Percentiles rank a stretch among this genome's conserved stretches.
These are phyloP conservation scores for Pterophyllum scalare DNA, from an alignment of 2,113 vertebrate species.

Conservation along the genomic window DNA sequence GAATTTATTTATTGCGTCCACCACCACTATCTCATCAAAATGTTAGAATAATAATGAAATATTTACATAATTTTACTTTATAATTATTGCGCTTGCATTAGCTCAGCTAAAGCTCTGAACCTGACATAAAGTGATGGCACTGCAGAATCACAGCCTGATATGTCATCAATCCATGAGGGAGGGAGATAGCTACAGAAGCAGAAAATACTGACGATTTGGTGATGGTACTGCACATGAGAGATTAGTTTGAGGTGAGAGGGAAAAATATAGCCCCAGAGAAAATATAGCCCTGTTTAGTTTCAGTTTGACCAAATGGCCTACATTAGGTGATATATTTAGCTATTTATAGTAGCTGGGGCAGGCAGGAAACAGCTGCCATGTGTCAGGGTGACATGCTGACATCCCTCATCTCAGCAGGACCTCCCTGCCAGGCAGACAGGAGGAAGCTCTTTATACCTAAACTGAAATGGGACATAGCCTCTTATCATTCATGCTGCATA, in stretches of 20 bases:
- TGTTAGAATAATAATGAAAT: neutral
- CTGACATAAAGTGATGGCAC: constrained; percentile 37
- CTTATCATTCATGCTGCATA: constrained; percentile 67
- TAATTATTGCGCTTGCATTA: neutral
- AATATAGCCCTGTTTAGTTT: constrained; percentile 64
- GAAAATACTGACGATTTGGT: constrained; percentile 6
- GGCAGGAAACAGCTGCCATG: constrained; percentile 78
- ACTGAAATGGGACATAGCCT: constrained; percentile 63
- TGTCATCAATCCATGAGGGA: constrained; percentile 41
- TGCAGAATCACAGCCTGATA: constrained; percentile 9
- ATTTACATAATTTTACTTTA: constrained; percentile 5
- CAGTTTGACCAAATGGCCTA: constrained; percentile 80
- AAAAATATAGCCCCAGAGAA: constrained; percentile 36
- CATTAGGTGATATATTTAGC: constrained; percentile 74
- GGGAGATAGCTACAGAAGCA: constrained; percentile 7
- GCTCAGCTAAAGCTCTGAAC: constrained; percentile 7
- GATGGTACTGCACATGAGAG: constrained; percentile 20
- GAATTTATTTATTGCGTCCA: neutral
- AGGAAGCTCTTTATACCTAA: constrained; percentile 66
- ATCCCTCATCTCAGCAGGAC: constrained; percentile 78
- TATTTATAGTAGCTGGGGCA: constrained; percentile 77
- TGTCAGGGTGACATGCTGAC: constrained; percentile 76
- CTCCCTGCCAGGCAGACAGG: constrained; percentile 71
- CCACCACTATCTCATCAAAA: neutral
- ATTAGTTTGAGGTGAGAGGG: constrained; percentile 49